These are phyloP conservation scores for Bombycilla garrulus DNA, from an alignment of 2,113 vertebrate species.

Conservation along the genomic window DNA sequence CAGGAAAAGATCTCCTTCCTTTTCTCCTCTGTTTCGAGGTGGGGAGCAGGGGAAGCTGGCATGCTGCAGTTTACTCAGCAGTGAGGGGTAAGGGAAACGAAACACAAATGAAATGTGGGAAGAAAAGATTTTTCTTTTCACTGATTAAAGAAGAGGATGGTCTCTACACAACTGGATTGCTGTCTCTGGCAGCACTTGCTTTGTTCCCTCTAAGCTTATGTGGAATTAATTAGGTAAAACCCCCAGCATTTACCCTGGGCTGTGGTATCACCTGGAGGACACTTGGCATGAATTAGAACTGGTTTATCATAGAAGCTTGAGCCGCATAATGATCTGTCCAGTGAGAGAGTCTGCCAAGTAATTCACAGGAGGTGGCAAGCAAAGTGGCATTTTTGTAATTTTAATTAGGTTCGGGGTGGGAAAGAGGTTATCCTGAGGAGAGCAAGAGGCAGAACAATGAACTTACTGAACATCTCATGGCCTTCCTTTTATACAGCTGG, in stretches of 20 bases:
- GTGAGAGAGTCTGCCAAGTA: neutral
- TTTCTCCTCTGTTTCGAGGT: neutral
- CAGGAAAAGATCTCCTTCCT: neutral
- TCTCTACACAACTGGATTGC: neutral
- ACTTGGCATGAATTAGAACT: neutral
- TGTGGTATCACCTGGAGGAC: constrained; percentile 42
- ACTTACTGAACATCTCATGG: neutral
- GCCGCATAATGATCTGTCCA: neutral
- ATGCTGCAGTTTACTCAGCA: neutral
- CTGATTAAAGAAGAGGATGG: neutral
- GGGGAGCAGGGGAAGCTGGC: neutral
- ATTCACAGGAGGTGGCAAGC: neutral
- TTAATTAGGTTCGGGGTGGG: neutral
- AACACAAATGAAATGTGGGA: neutral
- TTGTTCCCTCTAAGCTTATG: neutral
- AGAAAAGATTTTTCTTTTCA: neutral
- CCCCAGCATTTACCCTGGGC: neutral
- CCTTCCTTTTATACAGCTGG: neutral
- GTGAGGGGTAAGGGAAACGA: neutral
- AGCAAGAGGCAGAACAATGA: neutral
- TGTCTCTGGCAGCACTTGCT: neutral
- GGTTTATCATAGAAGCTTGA: neutral
- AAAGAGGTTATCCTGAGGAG: neutral
- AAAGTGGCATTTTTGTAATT: neutral
- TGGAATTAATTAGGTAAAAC: constrained; percentile 31